These are phyloP conservation scores for Oostethus manadensis DNA, from an alignment of 2,113 vertebrate genomes.

Conservation along the genomic window DNA sequence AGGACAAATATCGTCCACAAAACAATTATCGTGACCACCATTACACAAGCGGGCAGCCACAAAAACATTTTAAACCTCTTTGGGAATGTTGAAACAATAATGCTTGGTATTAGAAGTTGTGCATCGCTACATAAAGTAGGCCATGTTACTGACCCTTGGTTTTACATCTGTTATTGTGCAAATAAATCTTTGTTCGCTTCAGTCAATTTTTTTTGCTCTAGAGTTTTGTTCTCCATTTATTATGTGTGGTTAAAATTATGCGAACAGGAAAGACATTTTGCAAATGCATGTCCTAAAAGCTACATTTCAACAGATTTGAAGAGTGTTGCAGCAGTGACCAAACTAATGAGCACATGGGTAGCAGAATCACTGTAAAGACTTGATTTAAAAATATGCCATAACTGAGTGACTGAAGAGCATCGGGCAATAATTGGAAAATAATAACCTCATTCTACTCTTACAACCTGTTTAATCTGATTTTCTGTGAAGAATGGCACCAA, in stretches of 20 bases:
- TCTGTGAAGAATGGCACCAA: no score
- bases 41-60: no score
- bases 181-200: neutral
- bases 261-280: conserved; percentile 39
- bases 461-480: no score
- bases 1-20: no score
- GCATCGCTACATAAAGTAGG: neutral
- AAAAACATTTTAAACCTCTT: no score
- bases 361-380: neutral
- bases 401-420: no score
- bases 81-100: no score
- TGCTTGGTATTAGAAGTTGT: no score
- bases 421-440: no score
- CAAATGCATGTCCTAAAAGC: conserved; percentile 23
- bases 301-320: conserved; percentile 19
- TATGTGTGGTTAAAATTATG: conserved; percentile 10
- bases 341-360: neutral
- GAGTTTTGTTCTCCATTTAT: neutral
- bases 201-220: neutral
- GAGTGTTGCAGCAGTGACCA: conserved; percentile 8
- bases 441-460: no score
- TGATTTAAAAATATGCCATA: neutral
- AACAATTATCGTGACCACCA: no score
- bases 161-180: neutral
- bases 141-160: neutral